phyloP scores from a whole-genome alignment of 2,888 invertebrate genomes.

The Noctua janthe region DNA sequence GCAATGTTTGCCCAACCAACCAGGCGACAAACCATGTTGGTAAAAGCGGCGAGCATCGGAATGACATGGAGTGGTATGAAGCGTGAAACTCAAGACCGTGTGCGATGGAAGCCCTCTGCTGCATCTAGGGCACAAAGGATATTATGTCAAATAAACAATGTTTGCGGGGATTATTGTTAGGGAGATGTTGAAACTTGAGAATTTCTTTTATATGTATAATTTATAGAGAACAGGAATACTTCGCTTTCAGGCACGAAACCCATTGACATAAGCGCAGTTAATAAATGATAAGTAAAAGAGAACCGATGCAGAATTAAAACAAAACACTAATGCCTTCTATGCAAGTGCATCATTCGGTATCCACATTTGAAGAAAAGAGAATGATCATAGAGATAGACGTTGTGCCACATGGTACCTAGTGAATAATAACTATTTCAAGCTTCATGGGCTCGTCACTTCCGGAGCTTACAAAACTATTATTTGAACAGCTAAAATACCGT shows the following conservation, averaged over 20 bases:
- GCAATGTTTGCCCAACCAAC: background rate
- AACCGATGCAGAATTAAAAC: no score
- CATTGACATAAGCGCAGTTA: background rate
- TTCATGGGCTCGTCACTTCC: background rate
- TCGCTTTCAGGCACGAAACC: background rate
- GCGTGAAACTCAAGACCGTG: background rate
- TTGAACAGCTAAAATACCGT: conserved; percentile 9
- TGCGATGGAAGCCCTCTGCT: background rate
- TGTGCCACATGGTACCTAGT: background rate
- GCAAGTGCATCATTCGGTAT: background rate
- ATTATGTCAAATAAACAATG: background rate
- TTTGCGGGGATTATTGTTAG: background rate
- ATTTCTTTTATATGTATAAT: background rate
- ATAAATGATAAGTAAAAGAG: no score
- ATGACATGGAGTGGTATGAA: background rate
- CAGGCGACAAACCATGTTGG: background rate
- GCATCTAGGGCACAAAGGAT: background rate
- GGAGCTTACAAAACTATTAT: conserved; percentile 14
- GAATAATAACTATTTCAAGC: background rate
- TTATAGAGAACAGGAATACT: background rate
- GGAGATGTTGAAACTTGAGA: background rate
- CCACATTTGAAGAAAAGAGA: background rate
- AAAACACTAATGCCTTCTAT: background rate
- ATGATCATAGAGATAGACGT: background rate
- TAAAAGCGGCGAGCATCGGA: background rate